A percentile compares a stretch with the other conserved stretches of the same genome.
These are phyloP conservation scores for Syncerus caffer DNA, from an alignment of 2,797 vertebrate species.

Conservation along the genomic window DNA sequence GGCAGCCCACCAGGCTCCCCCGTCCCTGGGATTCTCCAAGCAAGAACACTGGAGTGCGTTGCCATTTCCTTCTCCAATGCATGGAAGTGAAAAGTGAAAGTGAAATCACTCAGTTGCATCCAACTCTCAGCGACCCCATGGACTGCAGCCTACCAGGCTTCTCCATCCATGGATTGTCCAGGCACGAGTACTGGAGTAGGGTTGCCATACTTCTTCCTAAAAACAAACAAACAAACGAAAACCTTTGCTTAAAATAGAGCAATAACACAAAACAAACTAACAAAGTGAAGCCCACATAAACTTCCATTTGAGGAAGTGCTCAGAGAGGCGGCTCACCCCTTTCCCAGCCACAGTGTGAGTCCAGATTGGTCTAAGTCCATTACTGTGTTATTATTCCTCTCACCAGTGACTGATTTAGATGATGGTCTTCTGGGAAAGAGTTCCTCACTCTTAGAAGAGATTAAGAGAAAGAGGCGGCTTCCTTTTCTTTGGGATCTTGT, in stretches of 20 bases:
- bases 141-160: no score
- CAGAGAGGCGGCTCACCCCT: neutral
- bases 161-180: no score
- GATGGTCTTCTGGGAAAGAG: neutral
- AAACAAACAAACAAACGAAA: neutral
- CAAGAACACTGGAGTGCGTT: no score
- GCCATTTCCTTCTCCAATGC: no score
- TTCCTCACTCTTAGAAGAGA: neutral
- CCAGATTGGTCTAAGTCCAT: neutral
- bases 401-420: slow-evolving; percentile 12
- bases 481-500: neutral
- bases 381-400: neutral
- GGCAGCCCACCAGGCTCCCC: no score
- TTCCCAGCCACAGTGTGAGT: neutral
- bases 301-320: neutral
- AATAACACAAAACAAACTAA: neutral
- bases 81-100: no score
- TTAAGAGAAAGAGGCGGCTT: neutral
- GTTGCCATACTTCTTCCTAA: neutral
- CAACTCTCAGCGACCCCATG: no score
- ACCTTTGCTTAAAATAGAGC: neutral
- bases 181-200: no score
- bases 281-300: neutral
- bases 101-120: no score
- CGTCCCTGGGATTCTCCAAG: no score